Evolutionary conservation across 2,888 invertebrate species (phyloP).

Genomic region (Deilephila elpenor): DNA sequence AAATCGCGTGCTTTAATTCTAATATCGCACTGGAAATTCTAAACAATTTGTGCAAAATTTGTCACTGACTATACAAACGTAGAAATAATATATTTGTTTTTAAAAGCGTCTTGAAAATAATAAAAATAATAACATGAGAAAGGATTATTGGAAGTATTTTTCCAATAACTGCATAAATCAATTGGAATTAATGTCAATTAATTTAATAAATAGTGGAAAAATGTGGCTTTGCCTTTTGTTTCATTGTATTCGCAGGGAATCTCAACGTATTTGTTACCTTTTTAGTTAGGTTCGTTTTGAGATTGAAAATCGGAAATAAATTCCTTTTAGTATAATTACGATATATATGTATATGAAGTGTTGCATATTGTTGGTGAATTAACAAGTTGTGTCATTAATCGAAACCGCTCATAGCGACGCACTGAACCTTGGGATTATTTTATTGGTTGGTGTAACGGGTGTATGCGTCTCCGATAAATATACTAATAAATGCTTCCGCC

Average conservation of each 20-base stretch:
- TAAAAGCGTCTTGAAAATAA: too few species aligned
- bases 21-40: too few species aligned
- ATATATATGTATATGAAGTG: background rate
- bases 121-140: too few species aligned
- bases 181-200: too few species aligned
- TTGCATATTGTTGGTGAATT: constrained; percentile 4
- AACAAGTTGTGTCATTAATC: background rate
- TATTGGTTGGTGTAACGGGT: background rate
- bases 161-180: too few species aligned
- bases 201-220: background rate
- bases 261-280: background rate
- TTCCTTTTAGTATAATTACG: background rate
- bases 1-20: too few species aligned
- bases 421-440: background rate
- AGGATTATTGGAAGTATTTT: too few species aligned
- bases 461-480: background rate
- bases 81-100: too few species aligned
- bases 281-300: background rate
- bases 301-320: background rate
- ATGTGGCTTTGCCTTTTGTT: background rate
- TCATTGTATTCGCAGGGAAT: background rate
- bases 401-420: constrained; percentile 24
- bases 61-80: too few species aligned
- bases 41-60: too few species aligned
- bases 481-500: background rate